Percentiles rank a stretch among this genome's conserved stretches.
Conservation (phyloP, 1,140 invertebrate genomes). For the Panulirus ornatus region DNA sequence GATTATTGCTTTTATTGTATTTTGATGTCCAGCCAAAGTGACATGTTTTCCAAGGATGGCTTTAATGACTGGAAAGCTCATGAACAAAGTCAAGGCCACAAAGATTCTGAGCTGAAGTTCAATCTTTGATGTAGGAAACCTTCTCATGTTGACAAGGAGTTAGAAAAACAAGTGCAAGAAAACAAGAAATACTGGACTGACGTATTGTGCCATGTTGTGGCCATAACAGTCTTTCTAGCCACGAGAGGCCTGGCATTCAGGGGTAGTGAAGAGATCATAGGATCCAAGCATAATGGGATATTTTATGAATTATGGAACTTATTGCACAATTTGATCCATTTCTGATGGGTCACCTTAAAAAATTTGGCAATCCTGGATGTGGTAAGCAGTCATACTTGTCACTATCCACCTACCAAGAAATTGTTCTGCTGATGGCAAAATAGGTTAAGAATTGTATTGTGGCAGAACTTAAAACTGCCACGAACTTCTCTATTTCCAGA, state of each 20-base stretch:
- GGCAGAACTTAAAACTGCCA: too few relatives aligned
- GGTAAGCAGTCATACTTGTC: slow-evolving; percentile 26
- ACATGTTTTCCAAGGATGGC: too few relatives aligned
- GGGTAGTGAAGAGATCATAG: slow-evolving; percentile 20
- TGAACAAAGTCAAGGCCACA: background rate
- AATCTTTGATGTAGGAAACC: background rate
- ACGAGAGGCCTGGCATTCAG: slow-evolving; percentile 13
- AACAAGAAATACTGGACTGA: slow-evolving; percentile 33
- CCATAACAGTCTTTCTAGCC: slow-evolving; percentile 14
- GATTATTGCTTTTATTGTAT: too few relatives aligned
- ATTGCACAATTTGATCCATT: slow-evolving; percentile 29
- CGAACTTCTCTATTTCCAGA: background rate
- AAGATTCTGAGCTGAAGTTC: too few relatives aligned
- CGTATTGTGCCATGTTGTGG: slow-evolving; percentile 22
- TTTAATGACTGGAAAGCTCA: background rate
- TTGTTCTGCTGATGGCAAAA: too few relatives aligned
- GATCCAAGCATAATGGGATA: slow-evolving; percentile 16
- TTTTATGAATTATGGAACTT: slow-evolving; percentile 35
- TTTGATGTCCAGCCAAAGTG: too few relatives aligned
- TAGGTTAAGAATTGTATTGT: too few relatives aligned
- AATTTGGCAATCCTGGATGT: slow-evolving; percentile 31
- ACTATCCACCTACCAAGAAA: too few relatives aligned
- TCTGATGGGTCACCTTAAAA: slow-evolving; percentile 12
- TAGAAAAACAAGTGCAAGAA: background rate
- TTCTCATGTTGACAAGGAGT: background rate